Base-by-base conservation (phyloP, 2,797 vertebrate species). In the Dipus sagitta region DNA sequence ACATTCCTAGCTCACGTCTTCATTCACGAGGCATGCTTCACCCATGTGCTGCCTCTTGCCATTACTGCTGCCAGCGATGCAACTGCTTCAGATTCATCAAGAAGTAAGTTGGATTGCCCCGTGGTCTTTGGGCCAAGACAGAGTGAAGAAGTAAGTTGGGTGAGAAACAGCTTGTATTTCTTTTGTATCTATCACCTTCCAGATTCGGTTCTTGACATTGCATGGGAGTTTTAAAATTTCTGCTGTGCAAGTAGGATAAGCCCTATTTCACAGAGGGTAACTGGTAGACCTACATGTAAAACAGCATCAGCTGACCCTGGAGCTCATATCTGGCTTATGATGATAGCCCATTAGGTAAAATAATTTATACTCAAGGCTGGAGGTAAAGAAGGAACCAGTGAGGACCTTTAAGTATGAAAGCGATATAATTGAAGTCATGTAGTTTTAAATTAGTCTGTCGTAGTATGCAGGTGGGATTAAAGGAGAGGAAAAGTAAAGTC, bases 181-280 rank as follows among this genome's bases (percentile, higher is more conserved):
- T 71, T 75, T 62, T 91, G 42, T 79, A 58, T 74, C 74, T 32
- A 3, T 28, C 47, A 23, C 58, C 84, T 86, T 90, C 58, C 9
- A 15, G 6, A 18, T 47, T 91, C 77, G 72, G 20, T 52, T 42
- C n/a, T 84, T 77, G 30, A 65, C 32, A 28, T n/a, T 54, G 52
- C 17, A 93, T 83, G 84, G 72, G 65, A 54, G 81, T n/a, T 81
- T 70, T 78, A 74, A 74, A 67, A 89, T 42, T 84, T 17, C 32
- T 87, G 26, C 54, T n/a, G 74, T 38, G 64, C 64, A 85, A 32
- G n/a, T 38, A 32, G 11, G 4, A 62, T 21, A 34, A n/a, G 34
- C 4, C 34, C 20, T 70, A 2, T 24, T 90, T 80, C 60, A 9
- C 9, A 82, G 64, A 42, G 0, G 30, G 28, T 30, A 75, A 88